Percentiles rank a stretch among this genome's conserved stretches.
Conservation (phyloP, 2,797 vertebrate species). For the Botia kubotai region DNA sequence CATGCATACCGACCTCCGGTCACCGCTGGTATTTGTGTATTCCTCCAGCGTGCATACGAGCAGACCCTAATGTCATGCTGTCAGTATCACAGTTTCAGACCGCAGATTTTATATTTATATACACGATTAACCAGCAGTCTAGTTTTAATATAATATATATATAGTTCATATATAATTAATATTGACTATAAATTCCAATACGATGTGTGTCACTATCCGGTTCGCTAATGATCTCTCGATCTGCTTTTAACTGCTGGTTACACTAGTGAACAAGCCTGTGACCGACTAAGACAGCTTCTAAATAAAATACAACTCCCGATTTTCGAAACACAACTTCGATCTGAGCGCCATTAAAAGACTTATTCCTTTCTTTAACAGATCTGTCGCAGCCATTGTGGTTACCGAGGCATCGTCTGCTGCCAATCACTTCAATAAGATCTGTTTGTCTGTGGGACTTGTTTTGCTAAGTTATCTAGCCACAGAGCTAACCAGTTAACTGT, state of each 20-base stretch:
- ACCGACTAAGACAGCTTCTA: neutral
- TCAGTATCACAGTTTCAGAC: neutral
- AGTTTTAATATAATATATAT: neutral
- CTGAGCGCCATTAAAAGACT: neutral
- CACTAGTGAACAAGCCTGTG: slow-evolving; percentile 15
- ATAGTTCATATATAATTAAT: too few species aligned
- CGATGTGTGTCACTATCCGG: neutral
- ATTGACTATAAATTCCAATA: neutral
- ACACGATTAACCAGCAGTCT: neutral
- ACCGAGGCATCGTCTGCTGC: neutral
- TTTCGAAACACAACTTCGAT: neutral
- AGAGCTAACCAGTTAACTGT: slow-evolving; percentile 44
- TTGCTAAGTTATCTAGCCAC: slow-evolving; percentile 58
- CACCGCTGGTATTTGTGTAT: slow-evolving; percentile 4
- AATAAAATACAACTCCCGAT: neutral
- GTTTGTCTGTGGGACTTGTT: slow-evolving; percentile 51
- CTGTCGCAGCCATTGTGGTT: neutral
- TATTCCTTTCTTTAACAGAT: neutral
- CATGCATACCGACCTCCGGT: slow-evolving; percentile 8
- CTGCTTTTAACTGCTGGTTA: slow-evolving; percentile 20
- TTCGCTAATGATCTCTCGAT: neutral
- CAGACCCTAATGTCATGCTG: neutral
- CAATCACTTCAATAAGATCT: neutral
- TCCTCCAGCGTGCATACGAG: slow-evolving; percentile 4
- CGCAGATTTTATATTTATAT: neutral